Percentiles rank a stretch among this genome's conserved stretches.
phyloP scores from a whole-genome alignment of 2,113 vertebrate species.

The Seriola aureovittata region DNA sequence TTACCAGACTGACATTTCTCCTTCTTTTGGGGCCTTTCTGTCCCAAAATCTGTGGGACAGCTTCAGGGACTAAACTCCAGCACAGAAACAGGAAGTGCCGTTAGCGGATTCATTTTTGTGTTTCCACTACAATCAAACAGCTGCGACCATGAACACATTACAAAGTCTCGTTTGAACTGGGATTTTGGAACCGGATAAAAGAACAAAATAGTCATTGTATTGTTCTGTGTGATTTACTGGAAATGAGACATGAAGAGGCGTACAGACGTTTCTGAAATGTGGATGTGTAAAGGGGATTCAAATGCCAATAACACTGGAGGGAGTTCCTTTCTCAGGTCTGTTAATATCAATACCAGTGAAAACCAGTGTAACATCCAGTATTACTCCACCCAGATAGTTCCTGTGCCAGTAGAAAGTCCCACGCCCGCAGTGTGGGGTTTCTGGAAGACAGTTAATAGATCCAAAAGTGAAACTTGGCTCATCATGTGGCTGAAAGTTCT shows the following conservation, averaged over 20 bases:
- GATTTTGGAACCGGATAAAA: not conserved
- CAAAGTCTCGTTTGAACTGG: not conserved
- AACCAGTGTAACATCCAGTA: not conserved
- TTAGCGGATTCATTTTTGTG: not conserved
- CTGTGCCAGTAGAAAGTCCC: not conserved
- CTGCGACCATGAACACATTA: not conserved
- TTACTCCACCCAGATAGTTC: not conserved
- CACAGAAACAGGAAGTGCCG: not conserved
- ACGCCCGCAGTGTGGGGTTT: not conserved
- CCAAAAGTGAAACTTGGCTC: not conserved
- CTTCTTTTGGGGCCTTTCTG: too few relatives aligned
- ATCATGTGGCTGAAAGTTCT: not conserved
- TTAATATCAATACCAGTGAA: too few relatives aligned
- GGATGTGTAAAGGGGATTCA: not conserved
- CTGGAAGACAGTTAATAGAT: not conserved
- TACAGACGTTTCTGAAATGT: too few relatives aligned
- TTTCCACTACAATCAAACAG: not conserved
- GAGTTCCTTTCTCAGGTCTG: too few relatives aligned
- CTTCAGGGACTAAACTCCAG: too few relatives aligned
- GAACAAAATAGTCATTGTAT: not conserved
- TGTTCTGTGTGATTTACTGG: not conserved
- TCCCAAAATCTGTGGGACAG: not conserved
- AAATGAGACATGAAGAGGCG: not conserved
- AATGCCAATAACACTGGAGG: not conserved
- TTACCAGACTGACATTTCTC: too few relatives aligned